Conservation (phyloP, 1,140 invertebrate species). For the Mactra quadrangularis region DNA sequence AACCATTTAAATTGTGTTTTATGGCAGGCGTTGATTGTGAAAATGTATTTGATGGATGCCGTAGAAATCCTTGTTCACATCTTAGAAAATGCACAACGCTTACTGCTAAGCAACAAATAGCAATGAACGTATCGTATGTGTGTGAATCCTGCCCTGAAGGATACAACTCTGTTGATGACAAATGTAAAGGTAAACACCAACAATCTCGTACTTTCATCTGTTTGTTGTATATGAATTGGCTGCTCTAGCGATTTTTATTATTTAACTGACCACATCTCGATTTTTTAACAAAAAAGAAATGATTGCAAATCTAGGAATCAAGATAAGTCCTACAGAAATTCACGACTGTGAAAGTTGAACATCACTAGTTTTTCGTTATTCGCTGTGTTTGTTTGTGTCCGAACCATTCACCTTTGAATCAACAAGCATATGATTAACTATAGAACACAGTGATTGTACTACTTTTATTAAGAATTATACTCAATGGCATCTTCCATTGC, state of each 20-base stretch:
- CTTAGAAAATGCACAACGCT: conserved; percentile 8
- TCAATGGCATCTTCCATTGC: too few relatives aligned
- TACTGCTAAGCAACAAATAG: not conserved
- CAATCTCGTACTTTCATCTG: not conserved
- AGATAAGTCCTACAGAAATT: not conserved
- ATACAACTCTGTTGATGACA: not conserved
- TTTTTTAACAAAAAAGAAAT: not conserved
- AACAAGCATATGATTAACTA: too few relatives aligned
- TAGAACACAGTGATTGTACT: too few relatives aligned
- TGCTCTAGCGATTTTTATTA: too few relatives aligned
- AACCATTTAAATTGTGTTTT: too few relatives aligned
- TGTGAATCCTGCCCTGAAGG: conserved; percentile 10
- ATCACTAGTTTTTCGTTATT: not conserved
- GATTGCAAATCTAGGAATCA: not conserved
- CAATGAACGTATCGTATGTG: not conserved
- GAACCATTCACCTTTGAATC: too few relatives aligned
- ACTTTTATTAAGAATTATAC: too few relatives aligned
- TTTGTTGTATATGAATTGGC: not conserved
- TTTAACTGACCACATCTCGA: not conserved
- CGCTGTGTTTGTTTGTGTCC: not conserved
- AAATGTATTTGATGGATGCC: conserved; percentile 15
- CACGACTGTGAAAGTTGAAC: not conserved
- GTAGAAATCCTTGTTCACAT: conserved; percentile 1
- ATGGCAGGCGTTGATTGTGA: conserved; percentile 21
- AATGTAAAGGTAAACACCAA: not conserved